Evolutionary conservation across 2,113 vertebrate species (phyloP), one percentile per base, ranked within the genome.

Genomic region (Micronycteris hirsuta): DNA sequence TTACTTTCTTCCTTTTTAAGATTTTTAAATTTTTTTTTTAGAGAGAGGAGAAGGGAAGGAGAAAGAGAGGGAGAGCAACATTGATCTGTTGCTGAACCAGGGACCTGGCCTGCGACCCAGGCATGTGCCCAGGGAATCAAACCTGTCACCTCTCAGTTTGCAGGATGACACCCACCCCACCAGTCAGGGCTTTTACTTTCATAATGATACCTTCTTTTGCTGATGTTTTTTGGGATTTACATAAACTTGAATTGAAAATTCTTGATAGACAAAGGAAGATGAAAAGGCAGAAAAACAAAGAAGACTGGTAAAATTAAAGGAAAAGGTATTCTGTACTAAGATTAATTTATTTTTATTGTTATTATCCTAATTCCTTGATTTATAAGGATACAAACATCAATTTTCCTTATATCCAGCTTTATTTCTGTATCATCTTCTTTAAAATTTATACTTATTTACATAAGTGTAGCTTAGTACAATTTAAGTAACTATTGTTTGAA

Each of bases 191-290:
- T 92, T 89, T 89, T 95, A 68, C 33, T 77, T 95, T 94, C 0
- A 45, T 70, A 31, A 96, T 89, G 0, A 54, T 83, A 52, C 47
- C 3, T 54, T 87, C 96, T 96, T 93, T 8, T 43, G 19, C 36
- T 96, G 4, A 4, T 28, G 8, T 97, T 80, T 97, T 98, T 89
- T 97, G 99, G 99, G 99, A 99, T 98, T 98, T 99, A 67, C 97
- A 94, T 93, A 99, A 99, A 97, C 97, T 99, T 85, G 98, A 99
- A 95, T 83, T 98, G 93, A 99, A 98, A 68, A 96, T 98, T 95
- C 97, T 98, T 84, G 98, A 99, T 74, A 99, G 98, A 91, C 95
- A 93, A 98, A 98, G 94, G 98, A 99, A 97, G 95, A 97, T 82
- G 98, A 99, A 96, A 98, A 99, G 76, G 84, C 67, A 91, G 98